phyloP scores from a whole-genome alignment of 2,113 vertebrate species.

The Nycticorax nycticorax region DNA sequence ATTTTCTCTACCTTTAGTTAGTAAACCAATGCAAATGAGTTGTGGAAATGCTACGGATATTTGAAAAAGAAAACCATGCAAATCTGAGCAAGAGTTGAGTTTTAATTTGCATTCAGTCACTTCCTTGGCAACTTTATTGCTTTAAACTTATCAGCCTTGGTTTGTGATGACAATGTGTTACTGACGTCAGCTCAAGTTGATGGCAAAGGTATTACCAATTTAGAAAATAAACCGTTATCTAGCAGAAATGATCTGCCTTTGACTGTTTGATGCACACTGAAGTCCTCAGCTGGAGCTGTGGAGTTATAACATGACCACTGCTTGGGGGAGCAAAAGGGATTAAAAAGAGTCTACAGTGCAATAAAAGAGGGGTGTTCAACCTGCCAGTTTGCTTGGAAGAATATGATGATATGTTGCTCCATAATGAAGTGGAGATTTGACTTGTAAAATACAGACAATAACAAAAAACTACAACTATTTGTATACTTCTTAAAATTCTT shows the following conservation, averaged over 20 bases:
- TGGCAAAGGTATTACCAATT: not conserved
- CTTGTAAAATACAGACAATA: not conserved
- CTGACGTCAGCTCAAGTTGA: constrained; percentile 32
- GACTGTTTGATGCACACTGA: not conserved
- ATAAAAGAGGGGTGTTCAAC: not conserved
- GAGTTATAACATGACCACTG: not conserved
- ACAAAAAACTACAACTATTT: not conserved
- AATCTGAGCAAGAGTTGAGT: not conserved
- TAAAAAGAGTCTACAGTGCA: not conserved
- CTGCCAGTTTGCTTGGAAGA: rapidly evolving
- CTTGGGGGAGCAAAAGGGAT: not conserved
- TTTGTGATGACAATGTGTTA: constrained; percentile 34
- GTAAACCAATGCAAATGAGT: not conserved
- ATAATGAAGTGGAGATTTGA: not conserved
- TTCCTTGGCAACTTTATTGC: constrained; percentile 6
- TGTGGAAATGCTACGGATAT: not conserved
- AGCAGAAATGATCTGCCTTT: not conserved
- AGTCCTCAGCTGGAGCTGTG: not conserved
- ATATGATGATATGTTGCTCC: not conserved
- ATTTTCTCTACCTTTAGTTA: not conserved
- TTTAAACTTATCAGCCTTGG: not conserved
- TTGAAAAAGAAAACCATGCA: not conserved
- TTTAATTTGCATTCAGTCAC: not conserved
- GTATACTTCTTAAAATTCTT: not conserved
- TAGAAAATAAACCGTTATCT: constrained; percentile 16